Conservation (phyloP, 2,113 vertebrate genomes). For the Gymnarchus niloticus region DNA sequence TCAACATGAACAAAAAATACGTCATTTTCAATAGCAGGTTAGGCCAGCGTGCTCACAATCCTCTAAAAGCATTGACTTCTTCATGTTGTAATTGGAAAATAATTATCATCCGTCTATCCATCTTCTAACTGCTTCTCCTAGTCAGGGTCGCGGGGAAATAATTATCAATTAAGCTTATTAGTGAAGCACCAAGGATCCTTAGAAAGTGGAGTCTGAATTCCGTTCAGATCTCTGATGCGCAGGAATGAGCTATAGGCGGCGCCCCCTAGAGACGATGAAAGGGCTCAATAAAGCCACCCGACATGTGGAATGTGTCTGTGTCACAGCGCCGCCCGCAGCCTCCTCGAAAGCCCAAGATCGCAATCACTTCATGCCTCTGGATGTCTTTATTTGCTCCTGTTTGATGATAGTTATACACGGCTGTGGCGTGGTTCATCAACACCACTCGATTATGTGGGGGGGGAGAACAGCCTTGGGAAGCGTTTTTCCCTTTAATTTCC, state of each 20-base stretch:
- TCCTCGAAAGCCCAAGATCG: neutral
- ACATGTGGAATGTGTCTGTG: neutral
- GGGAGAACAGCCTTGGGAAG: neutral
- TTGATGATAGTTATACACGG: neutral
- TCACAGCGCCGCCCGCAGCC: neutral
- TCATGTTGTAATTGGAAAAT: neutral
- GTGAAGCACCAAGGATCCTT: neutral
- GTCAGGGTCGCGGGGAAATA: neutral
- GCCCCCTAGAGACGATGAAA: neutral
- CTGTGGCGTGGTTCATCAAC: neutral
- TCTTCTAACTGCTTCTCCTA: neutral
- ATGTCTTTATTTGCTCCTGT: neutral
- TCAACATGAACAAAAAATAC: neutral
- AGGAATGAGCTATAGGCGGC: neutral
- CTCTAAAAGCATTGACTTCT: neutral
- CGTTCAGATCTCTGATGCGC: neutral
- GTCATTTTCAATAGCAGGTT: neutral
- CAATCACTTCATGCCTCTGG: neutral
- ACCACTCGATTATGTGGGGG: neutral
- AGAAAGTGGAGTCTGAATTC: neutral
- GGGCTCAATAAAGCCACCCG: slow-evolving; percentile 2
- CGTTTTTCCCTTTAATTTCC: neutral
- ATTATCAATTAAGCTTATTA: slow-evolving; percentile 17
- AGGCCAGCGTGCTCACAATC: neutral
- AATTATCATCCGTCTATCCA: slow-evolving; percentile 2